A percentile compares a stretch with the other conserved stretches of the same genome.
phyloP scores from a whole-genome alignment of 2,888 invertebrate genomes.

The Zygogramma bicolorata region DNA sequence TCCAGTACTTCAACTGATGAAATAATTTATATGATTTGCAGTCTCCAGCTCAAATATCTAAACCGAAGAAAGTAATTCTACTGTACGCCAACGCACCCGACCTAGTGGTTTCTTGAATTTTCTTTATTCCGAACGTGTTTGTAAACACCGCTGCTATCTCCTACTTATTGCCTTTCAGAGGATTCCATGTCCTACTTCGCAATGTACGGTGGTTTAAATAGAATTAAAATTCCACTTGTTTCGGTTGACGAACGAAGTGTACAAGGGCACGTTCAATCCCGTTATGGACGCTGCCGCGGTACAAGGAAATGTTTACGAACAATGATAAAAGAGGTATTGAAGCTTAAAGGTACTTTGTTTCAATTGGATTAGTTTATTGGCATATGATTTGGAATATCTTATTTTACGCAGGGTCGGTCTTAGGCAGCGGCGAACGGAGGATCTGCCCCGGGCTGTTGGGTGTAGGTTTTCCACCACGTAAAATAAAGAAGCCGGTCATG shows the following conservation, averaged over 20 bases:
- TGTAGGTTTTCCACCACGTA: too few relatives aligned
- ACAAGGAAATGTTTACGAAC: conserved; percentile 13
- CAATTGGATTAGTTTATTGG: too few relatives aligned
- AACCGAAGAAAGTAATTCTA: background rate
- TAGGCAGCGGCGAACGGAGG: too few relatives aligned
- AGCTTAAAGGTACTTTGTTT: too few relatives aligned
- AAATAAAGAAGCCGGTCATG: too few relatives aligned
- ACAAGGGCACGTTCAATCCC: conserved; percentile 36
- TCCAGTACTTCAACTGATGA: background rate
- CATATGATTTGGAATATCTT: too few relatives aligned
- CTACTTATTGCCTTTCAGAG: conserved; percentile 6
- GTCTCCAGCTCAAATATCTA: too few relatives aligned
- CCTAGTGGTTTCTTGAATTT: background rate
- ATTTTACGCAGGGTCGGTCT: too few relatives aligned
- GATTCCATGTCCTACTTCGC: conserved; percentile 40
- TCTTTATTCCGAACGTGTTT: conserved; percentile 1
- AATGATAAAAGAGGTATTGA: background rate
- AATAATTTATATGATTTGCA: too few relatives aligned
- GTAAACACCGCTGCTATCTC: background rate
- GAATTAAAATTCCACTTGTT: conserved; percentile 41
- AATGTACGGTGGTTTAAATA: conserved; percentile 24
- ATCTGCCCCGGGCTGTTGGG: too few relatives aligned
- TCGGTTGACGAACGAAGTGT: conserved; percentile 35
- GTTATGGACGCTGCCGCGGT: conserved; percentile 25
- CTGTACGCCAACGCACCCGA: background rate